Evolutionary conservation across 2,888 invertebrate genomes (phyloP).

Genomic region (Scotopteryx bipunctaria): DNA sequence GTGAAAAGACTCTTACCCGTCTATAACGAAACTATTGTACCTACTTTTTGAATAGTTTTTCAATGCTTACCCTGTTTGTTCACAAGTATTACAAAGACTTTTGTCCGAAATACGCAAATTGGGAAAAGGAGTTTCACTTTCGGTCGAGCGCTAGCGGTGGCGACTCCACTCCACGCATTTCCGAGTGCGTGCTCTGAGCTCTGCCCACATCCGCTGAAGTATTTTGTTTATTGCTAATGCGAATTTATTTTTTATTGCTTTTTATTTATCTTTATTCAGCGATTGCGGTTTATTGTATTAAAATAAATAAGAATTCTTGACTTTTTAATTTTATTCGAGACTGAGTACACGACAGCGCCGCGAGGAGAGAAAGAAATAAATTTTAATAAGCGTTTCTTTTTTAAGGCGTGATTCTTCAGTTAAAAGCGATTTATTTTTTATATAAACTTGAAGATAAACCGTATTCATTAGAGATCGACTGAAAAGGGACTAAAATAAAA

Average conservation of each 20-base stretch:
- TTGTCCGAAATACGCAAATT: background rate
- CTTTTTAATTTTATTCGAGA: conserved; percentile 82
- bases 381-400: conserved; percentile 84
- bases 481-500: conserved; percentile 80
- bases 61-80: no score
- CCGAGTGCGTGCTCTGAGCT: conserved; percentile 66
- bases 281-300: conserved; percentile 84
- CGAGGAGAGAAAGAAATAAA: conserved; percentile 82
- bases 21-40: no score
- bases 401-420: conserved; percentile 84
- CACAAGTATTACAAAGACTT: background rate
- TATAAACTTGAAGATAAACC: conserved; percentile 81
- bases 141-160: conserved; percentile 8
- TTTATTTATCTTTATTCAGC: conserved; percentile 84
- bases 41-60: no score
- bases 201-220: conserved; percentile 83
- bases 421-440: conserved; percentile 83
- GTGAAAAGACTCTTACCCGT: no score
- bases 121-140: background rate
- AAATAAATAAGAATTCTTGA: conserved; percentile 84
- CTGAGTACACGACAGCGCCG: conserved; percentile 80
- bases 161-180: conserved; percentile 59
- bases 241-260: conserved; percentile 83
- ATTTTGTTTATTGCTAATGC: conserved; percentile 84
- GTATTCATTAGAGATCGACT: conserved; percentile 83